A percentile compares a stretch with the other conserved stretches of the same genome.
phyloP scores from a whole-genome alignment of 2,113 vertebrate genomes.

The Sinosuthora webbiana region DNA sequence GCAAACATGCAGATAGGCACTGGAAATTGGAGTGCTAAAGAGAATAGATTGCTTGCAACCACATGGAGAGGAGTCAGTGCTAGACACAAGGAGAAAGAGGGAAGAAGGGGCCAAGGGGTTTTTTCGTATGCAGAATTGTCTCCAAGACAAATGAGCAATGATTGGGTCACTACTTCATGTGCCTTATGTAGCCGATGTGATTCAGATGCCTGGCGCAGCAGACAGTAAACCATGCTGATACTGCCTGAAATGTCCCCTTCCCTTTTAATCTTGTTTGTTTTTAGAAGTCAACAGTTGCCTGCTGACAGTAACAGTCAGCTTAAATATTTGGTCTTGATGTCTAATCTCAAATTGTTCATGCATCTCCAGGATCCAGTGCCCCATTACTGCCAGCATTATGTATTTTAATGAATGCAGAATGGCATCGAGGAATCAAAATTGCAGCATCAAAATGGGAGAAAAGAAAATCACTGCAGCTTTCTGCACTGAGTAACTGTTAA shows the following conservation, averaged over 20 bases:
- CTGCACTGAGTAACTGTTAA: slow-evolving; percentile 64
- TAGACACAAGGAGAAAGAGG: background rate
- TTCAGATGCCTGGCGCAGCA: slow-evolving; percentile 28
- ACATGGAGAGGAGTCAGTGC: background rate
- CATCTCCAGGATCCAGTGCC: slow-evolving; percentile 38
- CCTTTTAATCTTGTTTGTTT: slow-evolving; percentile 62
- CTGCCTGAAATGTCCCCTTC: slow-evolving; percentile 45
- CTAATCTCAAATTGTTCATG: slow-evolving; percentile 51
- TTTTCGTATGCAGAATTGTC: background rate
- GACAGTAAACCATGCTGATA: slow-evolving; percentile 34
- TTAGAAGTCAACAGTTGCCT: slow-evolving; percentile 59
- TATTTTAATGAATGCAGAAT: slow-evolving; percentile 70
- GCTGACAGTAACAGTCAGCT: slow-evolving; percentile 40
- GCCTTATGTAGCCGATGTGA: background rate
- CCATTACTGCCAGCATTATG: slow-evolving; percentile 62
- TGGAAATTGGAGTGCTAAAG: background rate
- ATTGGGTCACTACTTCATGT: background rate
- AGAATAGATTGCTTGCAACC: background rate
- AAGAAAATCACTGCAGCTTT: slow-evolving; percentile 46
- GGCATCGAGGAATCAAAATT: slow-evolving; percentile 62
- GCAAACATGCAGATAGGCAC: background rate
- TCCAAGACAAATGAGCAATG: background rate
- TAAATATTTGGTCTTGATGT: slow-evolving; percentile 65
- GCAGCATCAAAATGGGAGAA: slow-evolving; percentile 25
- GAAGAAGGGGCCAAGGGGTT: background rate